These are phyloP conservation scores for Troides oblongomaculatus DNA, from an alignment of 2,888 invertebrate species.

Conservation along the genomic window DNA sequence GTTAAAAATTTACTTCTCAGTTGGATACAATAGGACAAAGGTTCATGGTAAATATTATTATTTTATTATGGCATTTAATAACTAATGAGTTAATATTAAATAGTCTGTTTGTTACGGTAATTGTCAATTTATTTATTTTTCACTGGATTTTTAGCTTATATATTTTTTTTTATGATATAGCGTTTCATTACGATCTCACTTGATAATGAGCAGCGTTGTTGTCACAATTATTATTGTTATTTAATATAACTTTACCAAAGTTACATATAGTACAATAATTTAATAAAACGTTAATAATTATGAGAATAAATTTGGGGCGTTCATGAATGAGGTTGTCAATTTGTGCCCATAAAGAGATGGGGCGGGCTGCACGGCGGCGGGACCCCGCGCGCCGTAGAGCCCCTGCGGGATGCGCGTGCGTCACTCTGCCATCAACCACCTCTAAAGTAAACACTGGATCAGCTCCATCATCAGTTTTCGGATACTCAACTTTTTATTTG, in stretches of 20 bases:
- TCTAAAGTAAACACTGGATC: constrained; percentile 45
- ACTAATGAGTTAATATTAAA: no score
- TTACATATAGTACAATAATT: not conserved
- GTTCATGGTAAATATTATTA: no score
- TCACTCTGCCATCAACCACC: constrained; percentile 50
- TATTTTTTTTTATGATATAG: no score
- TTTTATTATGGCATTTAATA: no score
- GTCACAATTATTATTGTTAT: not conserved
- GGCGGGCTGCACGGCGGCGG: constrained; percentile 32
- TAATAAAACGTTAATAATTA: not conserved
- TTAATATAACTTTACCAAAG: no score
- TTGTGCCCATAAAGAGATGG: constrained; percentile 36
- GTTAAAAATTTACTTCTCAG: no score
- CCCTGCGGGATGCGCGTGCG: constrained; percentile 51
- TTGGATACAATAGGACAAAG: no score
- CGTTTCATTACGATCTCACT: not conserved
- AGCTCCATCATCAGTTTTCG: constrained; percentile 1
- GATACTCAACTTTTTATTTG: not conserved
- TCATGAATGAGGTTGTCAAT: constrained; percentile 36
- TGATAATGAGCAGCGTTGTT: no score
- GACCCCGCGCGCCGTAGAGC: constrained; percentile 41
- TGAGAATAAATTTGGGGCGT: not conserved
- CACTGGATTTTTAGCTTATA: no score
- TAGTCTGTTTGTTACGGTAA: no score
- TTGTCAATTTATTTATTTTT: no score